Percentiles rank a stretch among this genome's conserved stretches.
Conservation (phyloP, 2,797 vertebrate genomes). For the Phoeniculus purpureus region DNA sequence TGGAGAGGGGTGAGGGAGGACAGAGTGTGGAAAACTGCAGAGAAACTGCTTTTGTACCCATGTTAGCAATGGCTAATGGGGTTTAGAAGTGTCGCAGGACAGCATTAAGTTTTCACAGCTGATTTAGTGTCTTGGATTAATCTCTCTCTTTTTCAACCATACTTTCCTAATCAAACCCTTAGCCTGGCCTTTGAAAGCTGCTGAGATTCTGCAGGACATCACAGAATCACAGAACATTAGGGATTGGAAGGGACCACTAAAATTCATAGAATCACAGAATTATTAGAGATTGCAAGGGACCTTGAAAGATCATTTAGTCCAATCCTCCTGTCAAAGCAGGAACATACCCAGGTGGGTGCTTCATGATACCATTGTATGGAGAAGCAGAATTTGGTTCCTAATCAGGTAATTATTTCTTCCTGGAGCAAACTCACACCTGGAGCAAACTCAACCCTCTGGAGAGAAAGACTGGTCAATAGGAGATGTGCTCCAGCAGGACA, state of each 20-base stretch:
- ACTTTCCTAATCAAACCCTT: background rate
- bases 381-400: background rate
- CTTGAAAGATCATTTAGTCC: no score
- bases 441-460: background rate
- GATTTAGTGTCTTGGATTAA: background rate
- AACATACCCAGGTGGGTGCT: no score
- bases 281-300: no score
- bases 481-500: background rate
- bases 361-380: background rate
- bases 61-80: background rate
- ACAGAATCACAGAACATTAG: no score
- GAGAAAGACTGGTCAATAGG: background rate
- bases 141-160: background rate
- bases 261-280: no score
- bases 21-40: background rate
- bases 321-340: no score
- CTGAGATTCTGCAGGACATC: background rate
- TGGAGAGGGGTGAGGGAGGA: background rate
- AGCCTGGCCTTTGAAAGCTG: background rate
- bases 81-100: background rate
- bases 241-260: no score
- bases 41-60: background rate
- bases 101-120: background rate
- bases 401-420: background rate
- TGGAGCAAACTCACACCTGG: background rate